Percentiles rank a stretch among this genome's conserved stretches.
Conservation (phyloP, 1,140 invertebrate species). For the Pseudomyrmex concolor region DNA sequence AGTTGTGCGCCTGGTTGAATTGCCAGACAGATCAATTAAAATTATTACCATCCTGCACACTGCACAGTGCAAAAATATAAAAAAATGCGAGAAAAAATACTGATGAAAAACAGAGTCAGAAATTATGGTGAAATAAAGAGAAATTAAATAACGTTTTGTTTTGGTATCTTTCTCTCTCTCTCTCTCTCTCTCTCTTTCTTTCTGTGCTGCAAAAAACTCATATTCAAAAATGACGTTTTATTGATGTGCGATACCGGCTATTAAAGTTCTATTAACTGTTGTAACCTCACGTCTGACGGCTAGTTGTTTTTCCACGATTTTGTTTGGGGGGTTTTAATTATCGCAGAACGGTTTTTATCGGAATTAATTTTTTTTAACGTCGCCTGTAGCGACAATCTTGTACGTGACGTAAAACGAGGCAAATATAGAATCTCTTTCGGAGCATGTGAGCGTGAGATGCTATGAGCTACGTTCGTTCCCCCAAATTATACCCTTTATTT, state of each 20-base stretch:
- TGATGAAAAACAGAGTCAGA: constrained; percentile 13
- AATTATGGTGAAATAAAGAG: constrained; percentile 23
- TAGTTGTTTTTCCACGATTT: not conserved
- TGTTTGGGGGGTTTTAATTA: not conserved
- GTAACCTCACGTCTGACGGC: constrained; percentile 16
- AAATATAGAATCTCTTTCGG: not conserved
- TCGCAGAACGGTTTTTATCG: not conserved
- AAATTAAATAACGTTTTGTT: not conserved
- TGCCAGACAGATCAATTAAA: constrained; percentile 50
- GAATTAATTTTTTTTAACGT: not conserved
- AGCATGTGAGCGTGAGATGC: constrained; percentile 46
- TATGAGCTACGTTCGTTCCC: constrained; percentile 15
- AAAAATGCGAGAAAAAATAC: constrained; percentile 16
- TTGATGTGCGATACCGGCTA: not conserved
- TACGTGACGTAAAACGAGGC: not conserved
- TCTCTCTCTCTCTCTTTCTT: not conserved
- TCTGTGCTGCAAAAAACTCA: too few relatives aligned
- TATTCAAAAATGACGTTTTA: too few relatives aligned
- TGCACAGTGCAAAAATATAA: constrained; percentile 15
- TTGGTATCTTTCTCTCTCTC: not conserved
- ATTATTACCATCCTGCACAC: constrained; percentile 45
- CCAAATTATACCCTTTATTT: constrained; percentile 1
- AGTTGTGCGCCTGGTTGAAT: constrained; percentile 28
- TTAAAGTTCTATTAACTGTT: not conserved
- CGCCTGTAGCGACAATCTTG: not conserved